Evolutionary conservation across 2,797 vertebrate genomes (phyloP).

Genomic region (Acanthopagrus latus): DNA sequence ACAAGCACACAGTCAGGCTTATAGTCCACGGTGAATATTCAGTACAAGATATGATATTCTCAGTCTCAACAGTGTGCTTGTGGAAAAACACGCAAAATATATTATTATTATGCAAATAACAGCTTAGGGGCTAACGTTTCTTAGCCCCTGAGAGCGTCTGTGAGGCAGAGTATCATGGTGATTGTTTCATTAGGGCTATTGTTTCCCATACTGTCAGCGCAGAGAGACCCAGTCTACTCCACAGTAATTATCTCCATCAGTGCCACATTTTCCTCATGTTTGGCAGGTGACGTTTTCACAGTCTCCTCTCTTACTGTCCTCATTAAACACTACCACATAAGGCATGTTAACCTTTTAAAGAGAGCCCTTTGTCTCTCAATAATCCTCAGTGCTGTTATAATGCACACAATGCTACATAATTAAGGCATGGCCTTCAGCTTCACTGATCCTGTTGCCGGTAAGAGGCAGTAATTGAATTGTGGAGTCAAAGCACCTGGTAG

Average conservation of each 20-base stretch:
- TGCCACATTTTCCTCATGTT: slow-evolving; percentile 54
- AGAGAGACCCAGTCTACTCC: slow-evolving; percentile 7
- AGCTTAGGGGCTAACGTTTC: neutral
- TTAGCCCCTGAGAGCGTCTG: slow-evolving; percentile 1
- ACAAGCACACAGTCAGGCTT: neutral
- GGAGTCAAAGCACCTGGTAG: slow-evolving; percentile 65
- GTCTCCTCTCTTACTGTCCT: slow-evolving; percentile 42
- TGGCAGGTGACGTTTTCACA: slow-evolving; percentile 39
- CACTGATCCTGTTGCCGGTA: slow-evolving; percentile 49
- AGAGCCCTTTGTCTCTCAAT: slow-evolving; percentile 49
- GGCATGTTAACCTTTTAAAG: slow-evolving; percentile 68
- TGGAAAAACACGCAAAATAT: neutral
- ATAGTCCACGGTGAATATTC: neutral
- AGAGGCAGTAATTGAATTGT: slow-evolving; percentile 71
- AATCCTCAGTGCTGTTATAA: slow-evolving; percentile 47
- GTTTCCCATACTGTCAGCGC: slow-evolving; percentile 20
- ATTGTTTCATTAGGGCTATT: neutral
- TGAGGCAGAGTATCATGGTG: neutral
- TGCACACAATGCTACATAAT: slow-evolving; percentile 54
- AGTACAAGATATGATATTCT: neutral
- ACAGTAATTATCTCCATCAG: slow-evolving; percentile 60
- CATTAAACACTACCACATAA: slow-evolving; percentile 41
- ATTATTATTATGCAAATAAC: neutral
- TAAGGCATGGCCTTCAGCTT: slow-evolving; percentile 59
- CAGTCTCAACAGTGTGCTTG: neutral